Evolutionary conservation across 1,140 invertebrate species (phyloP).

Genomic region (Alviniconcha marisindica): DNA sequence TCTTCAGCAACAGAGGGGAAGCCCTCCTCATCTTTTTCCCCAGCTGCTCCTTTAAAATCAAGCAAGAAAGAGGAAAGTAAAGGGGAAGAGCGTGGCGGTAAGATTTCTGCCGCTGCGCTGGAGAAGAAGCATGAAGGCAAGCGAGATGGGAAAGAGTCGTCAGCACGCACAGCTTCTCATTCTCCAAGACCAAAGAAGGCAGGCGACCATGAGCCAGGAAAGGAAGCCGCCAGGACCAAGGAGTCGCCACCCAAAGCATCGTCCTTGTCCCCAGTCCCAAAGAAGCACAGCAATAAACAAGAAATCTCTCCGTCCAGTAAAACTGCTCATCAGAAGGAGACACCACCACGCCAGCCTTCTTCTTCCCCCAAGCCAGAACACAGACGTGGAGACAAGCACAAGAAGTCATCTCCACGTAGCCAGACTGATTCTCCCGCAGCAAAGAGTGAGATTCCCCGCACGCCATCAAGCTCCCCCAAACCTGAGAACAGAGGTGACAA

Average conservation of each 20-base stretch:
- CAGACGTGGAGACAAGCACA: neutral
- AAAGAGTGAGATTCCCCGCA: neutral
- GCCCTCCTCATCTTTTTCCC: neutral
- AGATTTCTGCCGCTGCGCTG: too few species aligned
- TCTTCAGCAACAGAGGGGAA: slow-evolving; percentile 1
- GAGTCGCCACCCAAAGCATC: neutral
- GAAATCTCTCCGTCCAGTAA: neutral
- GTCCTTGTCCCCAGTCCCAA: neutral
- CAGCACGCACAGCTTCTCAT: too few species aligned
- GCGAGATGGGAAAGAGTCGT: too few species aligned
- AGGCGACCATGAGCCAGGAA: neutral
- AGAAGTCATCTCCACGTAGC: neutral
- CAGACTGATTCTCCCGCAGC: neutral
- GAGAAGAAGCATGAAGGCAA: too few species aligned
- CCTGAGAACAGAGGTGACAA: neutral
- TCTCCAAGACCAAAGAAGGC: too few species aligned
- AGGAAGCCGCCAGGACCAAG: neutral
- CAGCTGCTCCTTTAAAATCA: neutral
- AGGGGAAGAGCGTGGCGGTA: too few species aligned
- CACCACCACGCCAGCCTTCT: too few species aligned
- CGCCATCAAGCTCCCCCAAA: neutral
- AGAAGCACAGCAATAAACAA: neutral
- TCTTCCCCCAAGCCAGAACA: neutral
- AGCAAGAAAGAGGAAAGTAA: too few species aligned
- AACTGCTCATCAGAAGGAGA: too few species aligned